Percentiles rank a stretch among this genome's conserved stretches.
These are phyloP conservation scores for Myanophis thanlyinensis DNA, from an alignment of 2,113 vertebrate species.

Conservation along the genomic window DNA sequence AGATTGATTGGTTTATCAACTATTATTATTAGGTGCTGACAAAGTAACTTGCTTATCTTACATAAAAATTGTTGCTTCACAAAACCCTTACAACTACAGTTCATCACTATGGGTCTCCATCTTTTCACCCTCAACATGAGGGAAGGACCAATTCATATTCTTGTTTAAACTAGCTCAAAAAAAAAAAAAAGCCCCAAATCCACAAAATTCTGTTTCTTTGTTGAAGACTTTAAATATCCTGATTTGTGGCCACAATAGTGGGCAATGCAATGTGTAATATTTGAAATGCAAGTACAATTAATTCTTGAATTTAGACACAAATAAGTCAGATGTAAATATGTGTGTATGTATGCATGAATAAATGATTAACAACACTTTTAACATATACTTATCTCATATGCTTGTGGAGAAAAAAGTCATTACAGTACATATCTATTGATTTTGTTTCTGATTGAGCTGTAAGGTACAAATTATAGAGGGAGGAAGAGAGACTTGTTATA, in stretches of 20 bases:
- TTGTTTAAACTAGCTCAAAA: background rate
- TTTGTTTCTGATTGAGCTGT: slow-evolving; percentile 31
- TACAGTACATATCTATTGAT: slow-evolving; percentile 44
- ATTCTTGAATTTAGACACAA: background rate
- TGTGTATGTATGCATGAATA: background rate
- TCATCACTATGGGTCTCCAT: background rate
- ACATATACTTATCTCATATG: slow-evolving; percentile 4
- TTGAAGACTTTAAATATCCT: background rate
- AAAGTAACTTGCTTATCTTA: background rate
- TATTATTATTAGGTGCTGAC: background rate
- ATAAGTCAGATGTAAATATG: background rate
- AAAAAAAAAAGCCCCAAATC: background rate
- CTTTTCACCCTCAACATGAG: background rate
- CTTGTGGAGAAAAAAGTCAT: slow-evolving; percentile 38
- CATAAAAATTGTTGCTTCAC: background rate
- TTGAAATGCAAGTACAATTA: slow-evolving; percentile 16
- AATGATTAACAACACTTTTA: background rate
- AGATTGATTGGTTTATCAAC: background rate
- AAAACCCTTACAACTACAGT: background rate
- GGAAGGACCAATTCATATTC: background rate
- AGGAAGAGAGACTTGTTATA: background rate
- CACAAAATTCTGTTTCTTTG: background rate
- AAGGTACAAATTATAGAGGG: slow-evolving; percentile 25
- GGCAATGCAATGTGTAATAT: background rate
- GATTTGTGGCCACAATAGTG: background rate